These are phyloP conservation scores for Oligia strigilis DNA, from an alignment of 2,888 invertebrate species.

Conservation along the genomic window DNA sequence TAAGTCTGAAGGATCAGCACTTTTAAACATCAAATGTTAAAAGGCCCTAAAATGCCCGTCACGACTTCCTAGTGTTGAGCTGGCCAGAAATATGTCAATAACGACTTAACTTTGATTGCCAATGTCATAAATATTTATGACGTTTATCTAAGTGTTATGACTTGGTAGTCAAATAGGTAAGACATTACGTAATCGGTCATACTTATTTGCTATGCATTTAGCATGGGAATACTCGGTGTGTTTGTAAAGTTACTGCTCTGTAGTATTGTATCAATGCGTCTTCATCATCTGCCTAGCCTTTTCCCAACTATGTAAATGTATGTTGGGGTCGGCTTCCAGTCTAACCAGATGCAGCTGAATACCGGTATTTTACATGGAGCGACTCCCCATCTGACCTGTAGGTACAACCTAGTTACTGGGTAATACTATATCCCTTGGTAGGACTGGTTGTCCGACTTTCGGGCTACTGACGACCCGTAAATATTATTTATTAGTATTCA, in stretches of 20 bases:
- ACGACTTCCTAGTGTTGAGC: background rate
- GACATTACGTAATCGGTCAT: constrained; percentile 24
- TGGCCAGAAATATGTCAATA: constrained; percentile 14
- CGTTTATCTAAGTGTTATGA: constrained; percentile 17
- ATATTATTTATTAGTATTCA: no score
- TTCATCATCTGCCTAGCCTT: background rate
- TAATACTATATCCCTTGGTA: background rate
- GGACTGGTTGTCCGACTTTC: background rate
- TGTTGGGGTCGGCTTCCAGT: background rate
- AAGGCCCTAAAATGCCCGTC: background rate
- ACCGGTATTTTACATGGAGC: background rate
- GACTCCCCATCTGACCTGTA: background rate
- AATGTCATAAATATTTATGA: constrained; percentile 48
- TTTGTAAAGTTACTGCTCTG: background rate
- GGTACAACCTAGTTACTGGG: background rate
- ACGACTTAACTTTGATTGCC: constrained; percentile 23
- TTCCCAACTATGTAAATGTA: background rate
- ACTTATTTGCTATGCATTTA: constrained; percentile 13
- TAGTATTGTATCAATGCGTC: background rate
- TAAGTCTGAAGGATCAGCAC: background rate
- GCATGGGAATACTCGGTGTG: constrained; percentile 6
- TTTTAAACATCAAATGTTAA: no score
- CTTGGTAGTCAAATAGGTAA: constrained; percentile 34
- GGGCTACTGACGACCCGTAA: background rate
- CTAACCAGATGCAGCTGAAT: background rate